Evolutionary conservation across 2,888 invertebrate species (phyloP), one percentile per base, ranked within the genome.

Genomic region (Torymus auratus): DNA sequence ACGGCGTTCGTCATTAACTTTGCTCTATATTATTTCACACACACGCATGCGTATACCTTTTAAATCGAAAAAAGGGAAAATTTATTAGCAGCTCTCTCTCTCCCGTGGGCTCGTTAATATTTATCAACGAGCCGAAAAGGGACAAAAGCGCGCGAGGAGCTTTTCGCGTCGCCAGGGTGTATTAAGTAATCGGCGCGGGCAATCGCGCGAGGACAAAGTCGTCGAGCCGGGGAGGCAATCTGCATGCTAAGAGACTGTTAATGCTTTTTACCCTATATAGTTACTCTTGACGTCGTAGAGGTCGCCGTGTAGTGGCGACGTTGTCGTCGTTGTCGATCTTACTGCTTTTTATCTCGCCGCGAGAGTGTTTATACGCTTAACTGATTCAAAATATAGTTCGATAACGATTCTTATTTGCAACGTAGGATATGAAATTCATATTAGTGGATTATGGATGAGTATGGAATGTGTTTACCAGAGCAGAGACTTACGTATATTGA

Each of bases 171-270:
- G n/a, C 14, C 20, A n/a, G 56, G 65, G 83, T 86, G 87, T 87
- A 89, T 89, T 89, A 88, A 88, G 89, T 90, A 90, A 90, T 90
- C 73, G 41, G 41, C 41, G 67, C 60, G 70, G 50, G 50, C 64
- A 67, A 71, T 78, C 65, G 64, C 52, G 20, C 87, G 86, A 89
- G 88, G 68, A 73, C 73, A 58, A 65, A 64, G 64, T 62, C 69
- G 13, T 15, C 4, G n/a, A 87, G 87, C 87, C 88, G 87, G 88
- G 86, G 87, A 85, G 86, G 87, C 88, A 90, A 90, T 91, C 88
- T 90, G 89, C 90, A 91, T 90, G 88, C 89, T 90, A 89, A 90
- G 88, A 89, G 89, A 88, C 87, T 86, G 88, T 88, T 89, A 89
- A 90, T 89, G 87, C 88, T 88, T 88, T 88, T 89, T 89, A 86